These are phyloP conservation scores for Cheilosia grossa DNA, from an alignment of 2,888 invertebrate species.

Conservation along the genomic window DNA sequence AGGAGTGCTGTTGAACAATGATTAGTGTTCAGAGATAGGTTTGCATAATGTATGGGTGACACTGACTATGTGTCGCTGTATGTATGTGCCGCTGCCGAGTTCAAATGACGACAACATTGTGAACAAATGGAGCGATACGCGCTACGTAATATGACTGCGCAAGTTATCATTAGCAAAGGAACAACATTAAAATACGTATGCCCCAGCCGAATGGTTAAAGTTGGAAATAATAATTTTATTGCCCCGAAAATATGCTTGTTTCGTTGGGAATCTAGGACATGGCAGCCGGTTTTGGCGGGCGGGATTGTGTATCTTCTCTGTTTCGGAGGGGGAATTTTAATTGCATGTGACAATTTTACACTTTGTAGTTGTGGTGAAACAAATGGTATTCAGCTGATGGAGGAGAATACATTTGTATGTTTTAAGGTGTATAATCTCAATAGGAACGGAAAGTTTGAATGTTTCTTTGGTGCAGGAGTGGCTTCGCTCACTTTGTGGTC, in stretches of 20 bases:
- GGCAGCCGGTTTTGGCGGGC: too few relatives aligned
- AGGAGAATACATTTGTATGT: neutral
- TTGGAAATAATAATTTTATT: conserved; percentile 72
- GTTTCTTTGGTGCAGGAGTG: neutral
- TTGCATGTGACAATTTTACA: conserved; percentile 52
- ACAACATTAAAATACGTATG: conserved; percentile 54
- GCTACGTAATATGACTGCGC: conserved; percentile 37
- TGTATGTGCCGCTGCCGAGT: conserved; percentile 3
- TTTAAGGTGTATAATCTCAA: conserved; percentile 10
- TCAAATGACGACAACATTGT: conserved; percentile 61
- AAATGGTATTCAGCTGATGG: conserved; percentile 6
- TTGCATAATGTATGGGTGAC: conserved; percentile 5
- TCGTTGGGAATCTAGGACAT: conserved; percentile 12
- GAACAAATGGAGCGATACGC: conserved; percentile 64
- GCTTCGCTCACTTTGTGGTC: neutral
- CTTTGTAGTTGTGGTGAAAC: conserved; percentile 42
- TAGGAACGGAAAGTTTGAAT: conserved; percentile 15
- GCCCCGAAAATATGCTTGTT: conserved; percentile 51
- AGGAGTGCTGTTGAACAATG: conserved; percentile 33
- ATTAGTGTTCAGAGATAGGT: conserved; percentile 60
- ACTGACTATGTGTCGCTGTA: neutral
- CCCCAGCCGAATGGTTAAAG: conserved; percentile 55
- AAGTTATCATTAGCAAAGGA: conserved; percentile 67
- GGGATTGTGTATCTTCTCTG: conserved; percentile 9
- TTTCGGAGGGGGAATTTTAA: conserved; percentile 45